Percentiles rank a stretch among this genome's conserved stretches.
Evolutionary conservation across 2,113 vertebrate genomes (phyloP).

Genomic region (Bothrops jararaca): DNA sequence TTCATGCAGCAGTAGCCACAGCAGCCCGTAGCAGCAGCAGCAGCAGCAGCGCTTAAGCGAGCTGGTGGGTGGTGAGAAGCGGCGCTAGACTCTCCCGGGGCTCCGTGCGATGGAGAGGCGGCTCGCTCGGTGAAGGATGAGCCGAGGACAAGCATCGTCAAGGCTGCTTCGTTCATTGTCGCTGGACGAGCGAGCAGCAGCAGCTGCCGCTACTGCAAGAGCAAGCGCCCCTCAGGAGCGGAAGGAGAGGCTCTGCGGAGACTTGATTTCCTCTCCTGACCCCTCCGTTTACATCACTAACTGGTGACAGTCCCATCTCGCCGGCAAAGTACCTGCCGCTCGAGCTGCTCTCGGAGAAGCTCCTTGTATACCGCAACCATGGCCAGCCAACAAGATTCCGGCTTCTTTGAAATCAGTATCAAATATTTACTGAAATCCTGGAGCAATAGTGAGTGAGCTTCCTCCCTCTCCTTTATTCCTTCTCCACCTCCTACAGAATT

Average conservation of each 20-base stretch:
- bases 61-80: not conserved
- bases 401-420: conserved; percentile 99
- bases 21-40: not conserved
- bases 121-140: conserved; percentile 60
- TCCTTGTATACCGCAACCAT: conserved; percentile 83
- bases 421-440: conserved; percentile 98
- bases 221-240: conserved; percentile 66
- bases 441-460: conserved; percentile 87
- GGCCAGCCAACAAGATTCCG: conserved; percentile 97
- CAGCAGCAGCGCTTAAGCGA: not conserved
- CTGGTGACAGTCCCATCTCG: conserved; percentile 78
- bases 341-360: conserved; percentile 63
- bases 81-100: not conserved
- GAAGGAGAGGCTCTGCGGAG: conserved; percentile 74
- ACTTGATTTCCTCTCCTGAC: conserved; percentile 73
- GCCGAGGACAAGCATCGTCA: conserved; percentile 67
- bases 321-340: conserved; percentile 78
- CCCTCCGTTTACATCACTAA: conserved; percentile 76
- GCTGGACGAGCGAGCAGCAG: not conserved
- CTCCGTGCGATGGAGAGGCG: conserved; percentile 6
- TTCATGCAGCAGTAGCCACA: not conserved
- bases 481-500: conserved; percentile 39
- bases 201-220: not conserved
- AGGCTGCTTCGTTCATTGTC: conserved; percentile 57
- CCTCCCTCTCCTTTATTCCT: not conserved